phyloP scores from a whole-genome alignment of 2,888 invertebrate species.

The Synanthedon vespiformis region DNA sequence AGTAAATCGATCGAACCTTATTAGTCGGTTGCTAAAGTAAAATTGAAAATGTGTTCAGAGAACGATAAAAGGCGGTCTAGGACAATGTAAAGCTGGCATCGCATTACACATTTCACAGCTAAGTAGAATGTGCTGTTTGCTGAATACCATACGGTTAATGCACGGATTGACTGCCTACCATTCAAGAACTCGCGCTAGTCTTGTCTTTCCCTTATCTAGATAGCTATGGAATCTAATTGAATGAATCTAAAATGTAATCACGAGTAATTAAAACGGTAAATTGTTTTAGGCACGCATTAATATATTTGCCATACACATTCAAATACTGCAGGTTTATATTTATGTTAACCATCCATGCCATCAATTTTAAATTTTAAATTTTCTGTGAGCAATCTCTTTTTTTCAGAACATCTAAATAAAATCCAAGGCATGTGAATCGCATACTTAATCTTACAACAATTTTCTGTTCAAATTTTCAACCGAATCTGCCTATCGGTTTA shows the following conservation, averaged over 20 bases:
- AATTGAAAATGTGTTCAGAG: conserved; percentile 16
- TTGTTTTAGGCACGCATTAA: not conserved
- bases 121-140: conserved; percentile 60
- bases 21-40: not conserved
- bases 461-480: no score
- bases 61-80: conserved; percentile 21
- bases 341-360: no score
- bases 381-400: no score
- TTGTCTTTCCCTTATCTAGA: conserved; percentile 29
- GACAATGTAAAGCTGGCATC: conserved; percentile 8
- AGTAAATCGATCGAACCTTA: not conserved
- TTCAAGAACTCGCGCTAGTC: conserved; percentile 36
- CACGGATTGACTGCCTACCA: conserved; percentile 45
- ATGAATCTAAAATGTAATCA: not conserved
- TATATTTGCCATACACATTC: no score
- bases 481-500: no score
- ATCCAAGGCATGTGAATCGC: no score
- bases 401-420: no score
- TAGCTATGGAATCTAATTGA: conserved; percentile 11
- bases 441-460: no score
- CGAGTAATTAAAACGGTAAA: not conserved
- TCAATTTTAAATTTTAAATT: no score
- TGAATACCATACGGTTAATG: conserved; percentile 26
- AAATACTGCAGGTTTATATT: no score
- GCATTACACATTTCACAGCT: conserved; percentile 55